phyloP scores from a whole-genome alignment of 2,113 vertebrate genomes.

The Leucoraja erinaceus region DNA sequence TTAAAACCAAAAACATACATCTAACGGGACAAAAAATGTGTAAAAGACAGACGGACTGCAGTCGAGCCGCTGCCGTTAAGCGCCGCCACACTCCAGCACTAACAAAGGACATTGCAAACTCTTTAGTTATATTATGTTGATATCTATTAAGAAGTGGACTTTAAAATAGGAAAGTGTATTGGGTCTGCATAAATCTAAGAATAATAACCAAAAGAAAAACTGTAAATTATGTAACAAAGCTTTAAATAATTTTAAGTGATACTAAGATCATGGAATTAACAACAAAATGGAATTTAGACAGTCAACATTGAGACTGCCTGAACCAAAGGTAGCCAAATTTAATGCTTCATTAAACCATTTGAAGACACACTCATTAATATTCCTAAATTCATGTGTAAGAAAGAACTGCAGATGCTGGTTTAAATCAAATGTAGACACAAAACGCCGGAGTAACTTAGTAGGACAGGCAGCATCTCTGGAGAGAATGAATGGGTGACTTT shows the following conservation, averaged over 20 bases:
- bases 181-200: not conserved
- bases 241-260: too few relatives aligned
- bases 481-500: too few relatives aligned
- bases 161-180: not conserved
- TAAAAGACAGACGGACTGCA: too few relatives aligned
- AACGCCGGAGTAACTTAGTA: too few relatives aligned
- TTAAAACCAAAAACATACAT: too few relatives aligned
- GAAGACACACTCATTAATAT: not conserved
- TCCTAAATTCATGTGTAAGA: not conserved
- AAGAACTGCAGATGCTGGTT: too few relatives aligned
- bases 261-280: not conserved
- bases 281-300: not conserved
- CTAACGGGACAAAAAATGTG: too few relatives aligned
- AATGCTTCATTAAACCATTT: not conserved
- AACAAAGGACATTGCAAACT: not conserved
- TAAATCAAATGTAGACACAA: too few relatives aligned
- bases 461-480: too few relatives aligned
- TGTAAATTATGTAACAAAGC: too few relatives aligned
- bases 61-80: too few relatives aligned
- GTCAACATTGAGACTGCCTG: not conserved
- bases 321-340: not conserved
- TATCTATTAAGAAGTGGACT: not conserved
- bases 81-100: not conserved
- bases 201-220: too few relatives aligned
- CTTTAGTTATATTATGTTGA: constrained; percentile 7